Base-by-base conservation (phyloP, 1,140 invertebrate genomes). In the Telenomus remus region DNA sequence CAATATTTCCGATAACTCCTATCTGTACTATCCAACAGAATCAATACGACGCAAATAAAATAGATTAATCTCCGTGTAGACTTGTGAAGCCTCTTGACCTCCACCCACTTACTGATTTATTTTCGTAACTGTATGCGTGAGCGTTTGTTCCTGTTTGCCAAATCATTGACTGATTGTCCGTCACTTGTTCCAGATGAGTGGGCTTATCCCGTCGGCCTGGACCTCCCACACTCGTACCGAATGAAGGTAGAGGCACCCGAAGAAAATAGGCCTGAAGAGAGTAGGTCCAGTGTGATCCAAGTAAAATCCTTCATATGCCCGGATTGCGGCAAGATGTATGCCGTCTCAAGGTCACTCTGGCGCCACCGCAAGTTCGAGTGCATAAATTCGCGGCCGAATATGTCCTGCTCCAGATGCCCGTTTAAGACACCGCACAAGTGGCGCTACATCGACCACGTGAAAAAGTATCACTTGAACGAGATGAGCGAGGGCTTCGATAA, bases 321-420 rank as follows among this genome's bases (percentile, higher is more conserved):
- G 5, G 63, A 78, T 16, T 81, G 79, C 43, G 75, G 78, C 13
- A 79, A 79, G 14, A 49, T 63, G 10, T 81, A 81, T 13, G 69
- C 77, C 0, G 79, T 79, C 0, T 69, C 63, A 1, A 63, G 77
- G 33, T 79, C 77, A 8, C 72, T 81, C 1, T 77, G 79, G 74
- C 59, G 77, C 4, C 79, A 81, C 43, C 82, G 84, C 47, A 89
- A 88, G 34, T 89, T 86, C 61, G 89, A 89, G 49, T 89, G 89
- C 61, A 65, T 86, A 43, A 82, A 85, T 49, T 76, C 85, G 0
- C 79, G 65, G 19, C 83, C 89, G 0, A 84, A 83, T 33, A 85
- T 88, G 44, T 60, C 79, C 0, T 91, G 90, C 65, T 80, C 86
- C 1, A 64, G 85, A 3, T 91, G 90, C 57, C 73, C 82, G 1